Percentiles rank a stretch among this genome's conserved stretches.
Evolutionary conservation across 2,888 invertebrate species (phyloP).

Genomic region (Himalopsyche kuldschensis): DNA sequence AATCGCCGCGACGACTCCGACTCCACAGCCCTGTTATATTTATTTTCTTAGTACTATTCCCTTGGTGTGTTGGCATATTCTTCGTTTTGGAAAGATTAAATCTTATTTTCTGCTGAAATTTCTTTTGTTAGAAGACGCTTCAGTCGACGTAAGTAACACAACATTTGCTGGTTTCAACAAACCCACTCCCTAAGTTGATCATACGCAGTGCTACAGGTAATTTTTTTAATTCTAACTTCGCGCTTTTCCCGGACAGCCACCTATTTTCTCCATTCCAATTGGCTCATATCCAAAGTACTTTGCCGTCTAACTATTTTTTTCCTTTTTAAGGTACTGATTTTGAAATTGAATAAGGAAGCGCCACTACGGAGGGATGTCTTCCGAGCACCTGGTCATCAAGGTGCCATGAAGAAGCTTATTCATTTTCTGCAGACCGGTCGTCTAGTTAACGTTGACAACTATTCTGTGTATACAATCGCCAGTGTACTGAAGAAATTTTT

Average conservation of each 20-base stretch:
- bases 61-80: not conserved
- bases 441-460: slow-evolving; percentile 90
- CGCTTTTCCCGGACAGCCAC: too few species aligned
- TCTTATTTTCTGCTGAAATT: not conserved
- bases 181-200: too few species aligned
- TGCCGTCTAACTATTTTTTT: not conserved
- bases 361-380: slow-evolving; percentile 92
- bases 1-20: too few species aligned
- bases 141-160: too few species aligned
- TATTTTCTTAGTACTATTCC: not conserved
- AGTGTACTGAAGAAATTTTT: slow-evolving; percentile 98
- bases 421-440: slow-evolving; percentile 89
- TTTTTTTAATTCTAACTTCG: too few species aligned
- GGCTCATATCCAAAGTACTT: too few species aligned
- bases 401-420: slow-evolving; percentile 90
- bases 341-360: slow-evolving; percentile 93
- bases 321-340: slow-evolving; percentile 73
- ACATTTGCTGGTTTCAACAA: too few species aligned
- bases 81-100: not conserved
- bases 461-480: slow-evolving; percentile 96
- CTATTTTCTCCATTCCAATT: too few species aligned
- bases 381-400: slow-evolving; percentile 93
- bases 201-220: too few species aligned
- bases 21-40: too few species aligned
- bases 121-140: too few species aligned